Evolutionary conservation across 2,113 vertebrate genomes (phyloP).

Genomic region (Suricata suricatta): DNA sequence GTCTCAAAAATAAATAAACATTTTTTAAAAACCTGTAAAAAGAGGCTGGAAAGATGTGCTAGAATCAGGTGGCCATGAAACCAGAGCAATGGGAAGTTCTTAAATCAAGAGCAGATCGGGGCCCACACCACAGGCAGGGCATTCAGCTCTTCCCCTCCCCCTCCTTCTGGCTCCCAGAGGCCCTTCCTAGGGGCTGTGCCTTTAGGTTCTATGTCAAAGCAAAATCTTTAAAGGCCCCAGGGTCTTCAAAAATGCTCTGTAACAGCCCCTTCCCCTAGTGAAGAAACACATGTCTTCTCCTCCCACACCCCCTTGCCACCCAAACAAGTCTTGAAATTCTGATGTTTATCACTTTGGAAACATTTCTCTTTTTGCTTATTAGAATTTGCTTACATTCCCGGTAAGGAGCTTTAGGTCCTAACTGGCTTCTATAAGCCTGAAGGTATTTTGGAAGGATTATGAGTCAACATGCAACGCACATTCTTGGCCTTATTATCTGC

Average conservation of each 20-base stretch:
- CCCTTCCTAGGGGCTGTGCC: not conserved
- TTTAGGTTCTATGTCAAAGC: no score
- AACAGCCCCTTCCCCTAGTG: not conserved
- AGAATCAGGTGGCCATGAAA: not conserved
- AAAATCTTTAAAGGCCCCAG: no score
- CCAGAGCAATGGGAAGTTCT: not conserved
- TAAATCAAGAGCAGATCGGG: not conserved
- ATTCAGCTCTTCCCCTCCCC: not conserved
- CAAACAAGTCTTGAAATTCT: not conserved
- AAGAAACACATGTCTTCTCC: not conserved
- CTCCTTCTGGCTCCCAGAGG: no score
- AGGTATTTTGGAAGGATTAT: constrained; percentile 50
- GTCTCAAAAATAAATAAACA: no score
- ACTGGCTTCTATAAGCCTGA: constrained; percentile 21
- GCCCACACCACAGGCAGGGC: rapidly evolving
- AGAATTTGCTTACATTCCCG: constrained; percentile 35
- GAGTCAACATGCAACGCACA: not conserved
- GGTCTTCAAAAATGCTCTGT: not conserved
- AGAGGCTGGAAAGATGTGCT: not conserved
- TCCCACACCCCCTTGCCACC: not conserved
- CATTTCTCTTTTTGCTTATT: not conserved
- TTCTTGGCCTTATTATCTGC: constrained; percentile 37
- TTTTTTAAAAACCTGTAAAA: not conserved
- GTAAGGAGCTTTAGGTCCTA: not conserved
- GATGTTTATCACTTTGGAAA: not conserved